Base-by-base conservation (phyloP, 2,888 invertebrate genomes). In the Tortricodes alternella region DNA sequence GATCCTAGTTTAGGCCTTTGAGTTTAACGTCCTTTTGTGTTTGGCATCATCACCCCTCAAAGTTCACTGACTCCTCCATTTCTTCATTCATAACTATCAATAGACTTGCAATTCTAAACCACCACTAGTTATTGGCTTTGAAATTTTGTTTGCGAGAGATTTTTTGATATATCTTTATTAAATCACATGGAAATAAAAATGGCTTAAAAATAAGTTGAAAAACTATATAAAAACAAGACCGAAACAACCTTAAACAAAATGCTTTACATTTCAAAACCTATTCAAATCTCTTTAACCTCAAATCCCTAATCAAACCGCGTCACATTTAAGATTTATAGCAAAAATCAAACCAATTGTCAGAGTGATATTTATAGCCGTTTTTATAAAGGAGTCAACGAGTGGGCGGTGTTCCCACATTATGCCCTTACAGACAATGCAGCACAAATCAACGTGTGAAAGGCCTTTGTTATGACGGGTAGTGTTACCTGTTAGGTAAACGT, bases 391-490 rank as follows among this genome's bases (percentile, higher is more conserved):
- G 41, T 18, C 43, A 9, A 23, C 11, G 24, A 29, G 55, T 55
- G 55, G 55, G 55, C 49, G 55, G 19, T 15, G 27, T 55, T 56
- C 55, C 55, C 55, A 56, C 49, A 56, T 56, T 56, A 49, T 48
- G 49, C 35, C 43, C 19, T 21, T n/a, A 19, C 55, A 49, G 49
- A 56, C 56, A 56, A 56, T 50, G 50, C 16, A 16, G 32, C 49
- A 49, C 56, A 56, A 56, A 56, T 56, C 56, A 56, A 23, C 52
- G 52, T 37, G 43, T 35, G 49, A 49, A 41, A 41, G 35, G n/a
- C 19, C 27, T 52, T 55, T 56, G 56, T 56, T 51, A 32, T 51
- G 32, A 51, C 41, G n/a, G 3, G 21, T n/a, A 16, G n/a, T n/a
- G n/a, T 16, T 44, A 29, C n/a, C 27, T 18, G 16, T 44, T 21